Conservation (phyloP, 2,797 vertebrate species). For the Scolopax bukidnonensis region DNA sequence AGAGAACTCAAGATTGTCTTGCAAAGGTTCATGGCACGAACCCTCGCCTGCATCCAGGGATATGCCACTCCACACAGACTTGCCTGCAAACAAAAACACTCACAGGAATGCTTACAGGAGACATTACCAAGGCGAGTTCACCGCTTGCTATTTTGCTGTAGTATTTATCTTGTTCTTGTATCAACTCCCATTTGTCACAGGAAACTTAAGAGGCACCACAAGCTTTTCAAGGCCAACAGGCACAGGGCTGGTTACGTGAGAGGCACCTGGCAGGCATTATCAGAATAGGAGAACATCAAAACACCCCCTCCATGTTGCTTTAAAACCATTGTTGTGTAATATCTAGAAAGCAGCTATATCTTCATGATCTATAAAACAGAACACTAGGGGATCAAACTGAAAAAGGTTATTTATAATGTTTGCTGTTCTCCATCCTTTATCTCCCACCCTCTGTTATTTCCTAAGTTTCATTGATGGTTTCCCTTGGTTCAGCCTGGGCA, state of each 20-base stretch:
- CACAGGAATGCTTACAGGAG: conserved; percentile 57
- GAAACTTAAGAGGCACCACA: conserved; percentile 16
- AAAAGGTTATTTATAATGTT: not conserved
- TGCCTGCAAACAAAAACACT: conserved; percentile 51
- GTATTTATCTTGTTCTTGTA: conserved; percentile 43
- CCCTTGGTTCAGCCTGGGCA: not conserved
- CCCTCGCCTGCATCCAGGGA: conserved; percentile 19
- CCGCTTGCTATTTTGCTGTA: conserved; percentile 36
- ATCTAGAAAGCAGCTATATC: not conserved
- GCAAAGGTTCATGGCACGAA: conserved; percentile 52
- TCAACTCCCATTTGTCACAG: conserved; percentile 36
- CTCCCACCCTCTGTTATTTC: not conserved
- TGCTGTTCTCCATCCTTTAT: not conserved
- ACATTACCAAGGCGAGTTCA: conserved; percentile 33
- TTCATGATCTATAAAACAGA: not conserved
- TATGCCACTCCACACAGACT: not conserved
- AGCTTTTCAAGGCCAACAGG: not conserved
- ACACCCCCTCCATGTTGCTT: not conserved
- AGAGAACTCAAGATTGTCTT: conserved; percentile 45
- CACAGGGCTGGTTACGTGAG: accelerated
- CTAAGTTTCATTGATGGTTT: not conserved
- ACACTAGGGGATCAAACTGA: not conserved
- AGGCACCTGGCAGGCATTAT: not conserved
- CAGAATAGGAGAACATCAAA: not conserved
- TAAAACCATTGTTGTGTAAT: not conserved